phyloP scores from a whole-genome alignment of 2,888 invertebrate species.

The Ischnus inquisitorius region DNA sequence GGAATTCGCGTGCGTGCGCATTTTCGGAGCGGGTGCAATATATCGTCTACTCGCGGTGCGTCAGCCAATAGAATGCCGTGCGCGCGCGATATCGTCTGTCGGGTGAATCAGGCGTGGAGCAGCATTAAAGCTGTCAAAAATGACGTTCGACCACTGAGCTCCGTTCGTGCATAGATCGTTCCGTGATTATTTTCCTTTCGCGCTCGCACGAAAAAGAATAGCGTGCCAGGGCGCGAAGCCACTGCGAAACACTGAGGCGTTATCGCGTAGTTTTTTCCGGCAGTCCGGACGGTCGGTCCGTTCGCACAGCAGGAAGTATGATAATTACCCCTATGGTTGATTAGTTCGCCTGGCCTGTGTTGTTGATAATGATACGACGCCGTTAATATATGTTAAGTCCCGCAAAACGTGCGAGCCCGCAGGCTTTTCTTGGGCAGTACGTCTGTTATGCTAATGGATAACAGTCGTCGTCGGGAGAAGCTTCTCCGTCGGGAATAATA shows the following conservation, averaged over 20 bases:
- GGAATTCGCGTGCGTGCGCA: slow-evolving; percentile 32
- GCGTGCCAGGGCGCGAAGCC: neutral
- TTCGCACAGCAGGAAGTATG: slow-evolving; percentile 78
- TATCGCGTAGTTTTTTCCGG: slow-evolving; percentile 66
- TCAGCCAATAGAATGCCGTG: slow-evolving; percentile 17
- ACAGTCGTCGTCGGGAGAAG: slow-evolving; percentile 43
- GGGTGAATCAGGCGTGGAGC: slow-evolving; percentile 50
- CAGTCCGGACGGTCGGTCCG: slow-evolving; percentile 46
- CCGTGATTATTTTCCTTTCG: slow-evolving; percentile 1
- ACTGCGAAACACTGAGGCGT: slow-evolving; percentile 24
- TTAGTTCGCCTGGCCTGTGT: slow-evolving; percentile 71
- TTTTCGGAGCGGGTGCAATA: neutral
- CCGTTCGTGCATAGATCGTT: neutral
- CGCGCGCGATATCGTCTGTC: slow-evolving; percentile 25
- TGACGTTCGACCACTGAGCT: slow-evolving; percentile 27
- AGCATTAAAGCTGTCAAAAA: slow-evolving; percentile 51
- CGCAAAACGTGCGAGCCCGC: slow-evolving; percentile 43
- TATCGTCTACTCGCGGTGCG: slow-evolving; percentile 9
- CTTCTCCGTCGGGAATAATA: slow-evolving; percentile 46
- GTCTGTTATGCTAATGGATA: slow-evolving; percentile 70
- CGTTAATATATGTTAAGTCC: slow-evolving; percentile 75
- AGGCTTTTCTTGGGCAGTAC: slow-evolving; percentile 51
- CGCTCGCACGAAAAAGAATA: neutral
- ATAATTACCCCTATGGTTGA: slow-evolving; percentile 80
- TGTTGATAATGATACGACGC: slow-evolving; percentile 77